These are phyloP conservation scores for Drosophila ficusphila DNA, from an alignment of 1,140 invertebrate species.

Conservation along the genomic window DNA sequence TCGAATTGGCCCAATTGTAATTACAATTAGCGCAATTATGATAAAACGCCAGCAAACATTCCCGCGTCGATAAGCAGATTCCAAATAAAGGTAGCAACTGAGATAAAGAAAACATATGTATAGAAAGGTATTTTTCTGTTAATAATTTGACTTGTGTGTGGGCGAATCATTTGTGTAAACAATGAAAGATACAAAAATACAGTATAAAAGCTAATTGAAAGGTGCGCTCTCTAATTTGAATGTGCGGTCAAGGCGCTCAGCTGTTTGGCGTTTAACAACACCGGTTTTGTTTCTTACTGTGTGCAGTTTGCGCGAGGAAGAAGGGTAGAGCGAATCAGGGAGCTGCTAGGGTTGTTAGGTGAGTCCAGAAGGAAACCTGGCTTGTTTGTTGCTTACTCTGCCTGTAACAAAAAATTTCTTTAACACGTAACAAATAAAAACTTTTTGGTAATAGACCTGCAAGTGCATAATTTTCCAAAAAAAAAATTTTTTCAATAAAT, in stretches of 20 bases:
- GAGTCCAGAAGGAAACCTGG: neutral
- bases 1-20: constrained; percentile 25
- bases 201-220: constrained; percentile 19
- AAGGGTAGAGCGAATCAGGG: neutral
- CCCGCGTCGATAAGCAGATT: constrained; percentile 13
- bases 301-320: neutral
- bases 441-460: no score
- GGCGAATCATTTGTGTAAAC: constrained; percentile 31
- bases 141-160: constrained; percentile 28
- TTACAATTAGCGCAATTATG: constrained; percentile 66
- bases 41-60: constrained; percentile 64
- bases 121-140: constrained; percentile 21
- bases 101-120: constrained; percentile 38
- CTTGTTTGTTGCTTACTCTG: no score
- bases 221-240: constrained; percentile 23
- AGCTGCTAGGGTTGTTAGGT: constrained; percentile 29
- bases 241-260: constrained; percentile 35
- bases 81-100: constrained; percentile 16
- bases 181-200: constrained; percentile 19
- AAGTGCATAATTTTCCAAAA: no score
- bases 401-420: no score
- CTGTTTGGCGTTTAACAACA: constrained; percentile 60
- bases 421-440: no score
- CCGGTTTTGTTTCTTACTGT: constrained; percentile 4
- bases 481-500: no score